Base-by-base conservation (phyloP, 2,888 invertebrate genomes). In the Zonitis immaculata region DNA sequence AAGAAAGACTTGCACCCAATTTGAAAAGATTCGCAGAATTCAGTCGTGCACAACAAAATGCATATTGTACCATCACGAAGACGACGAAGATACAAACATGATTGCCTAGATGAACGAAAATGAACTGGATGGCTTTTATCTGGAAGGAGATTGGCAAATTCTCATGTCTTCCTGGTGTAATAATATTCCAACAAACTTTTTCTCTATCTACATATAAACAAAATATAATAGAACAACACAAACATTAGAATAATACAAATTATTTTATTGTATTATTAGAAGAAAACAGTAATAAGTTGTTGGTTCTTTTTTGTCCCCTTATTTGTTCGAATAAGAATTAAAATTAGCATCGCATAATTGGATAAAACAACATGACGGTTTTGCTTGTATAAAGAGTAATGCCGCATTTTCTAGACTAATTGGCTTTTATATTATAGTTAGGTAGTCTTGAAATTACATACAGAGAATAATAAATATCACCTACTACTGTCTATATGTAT, bases 1-100 rank as follows among this genome's bases (percentile, higher is more conserved):
- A 56, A 57, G 56, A 56, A 56, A 58, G 53, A 52, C 48, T 54
- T 56, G 55, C 56, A 58, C 58, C 52, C 56, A 56, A 56, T 58
- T 58, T 53, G 28, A 35, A 52, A 39, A 58, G 56, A 58, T 58
- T 58, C 57, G 55, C 56, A 52, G 56, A 51, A 58, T 56, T 35
- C 58, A 58, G 51, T 58, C 58, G 58, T 58, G 58, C 58, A 56
- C 56, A 52, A 58, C 58, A 56, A 52, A 57, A 54, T 58, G 58
- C 58, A 58, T 58, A 58, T 58, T 56, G 56, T 56, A 51, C 50
- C 42, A 56, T 58, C 58, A 54, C 58, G 56, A 58, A 53, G 47
- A 35, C 30, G 42, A 42, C n/a, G n/a, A n/a, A n/a, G n/a, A n/a
- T 22, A 42, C 51, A 44, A 25, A 35, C 35, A 35, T 35, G 35